A percentile compares a stretch with the other conserved stretches of the same genome.
Conservation (phyloP, 2,797 vertebrate species). For the Manis crassicaudata region DNA sequence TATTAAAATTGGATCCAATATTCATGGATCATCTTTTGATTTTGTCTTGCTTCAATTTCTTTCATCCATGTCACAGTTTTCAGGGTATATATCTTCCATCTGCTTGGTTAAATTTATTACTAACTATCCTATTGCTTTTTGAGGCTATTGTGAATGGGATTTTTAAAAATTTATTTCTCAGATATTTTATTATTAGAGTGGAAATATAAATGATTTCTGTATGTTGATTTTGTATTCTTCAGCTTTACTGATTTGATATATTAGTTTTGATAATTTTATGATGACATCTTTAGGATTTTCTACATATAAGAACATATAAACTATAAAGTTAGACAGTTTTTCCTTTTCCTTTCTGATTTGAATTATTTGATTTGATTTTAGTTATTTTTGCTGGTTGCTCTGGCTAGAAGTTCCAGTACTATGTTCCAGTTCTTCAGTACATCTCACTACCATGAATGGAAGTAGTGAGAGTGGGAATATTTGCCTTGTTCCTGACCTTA, state of each 20-base stretch:
- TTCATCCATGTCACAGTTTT: not conserved
- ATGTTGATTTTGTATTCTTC: not conserved
- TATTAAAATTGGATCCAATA: not conserved
- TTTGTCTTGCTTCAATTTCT: not conserved
- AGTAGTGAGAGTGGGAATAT: not conserved
- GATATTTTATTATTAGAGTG: not conserved
- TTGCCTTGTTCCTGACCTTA: not conserved
- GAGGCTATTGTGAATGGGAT: not conserved
- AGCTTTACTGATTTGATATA: not conserved
- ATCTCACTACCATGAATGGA: not conserved
- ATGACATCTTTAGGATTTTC: not conserved
- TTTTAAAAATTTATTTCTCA: not conserved
- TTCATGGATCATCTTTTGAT: not conserved
- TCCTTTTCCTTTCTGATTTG: not conserved
- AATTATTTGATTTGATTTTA: not conserved
- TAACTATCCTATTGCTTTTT: not conserved
- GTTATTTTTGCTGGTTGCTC: not conserved
- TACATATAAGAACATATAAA: not conserved
- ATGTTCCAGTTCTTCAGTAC: not conserved
- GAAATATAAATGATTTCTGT: not conserved
- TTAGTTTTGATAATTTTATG: not conserved
- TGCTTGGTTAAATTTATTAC: not conserved
- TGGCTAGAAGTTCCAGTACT: not conserved
- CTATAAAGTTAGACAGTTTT: not conserved
- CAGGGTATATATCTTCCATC: not conserved